Conservation (phyloP, 2,113 vertebrate genomes). For the Erinaceus europaeus region DNA sequence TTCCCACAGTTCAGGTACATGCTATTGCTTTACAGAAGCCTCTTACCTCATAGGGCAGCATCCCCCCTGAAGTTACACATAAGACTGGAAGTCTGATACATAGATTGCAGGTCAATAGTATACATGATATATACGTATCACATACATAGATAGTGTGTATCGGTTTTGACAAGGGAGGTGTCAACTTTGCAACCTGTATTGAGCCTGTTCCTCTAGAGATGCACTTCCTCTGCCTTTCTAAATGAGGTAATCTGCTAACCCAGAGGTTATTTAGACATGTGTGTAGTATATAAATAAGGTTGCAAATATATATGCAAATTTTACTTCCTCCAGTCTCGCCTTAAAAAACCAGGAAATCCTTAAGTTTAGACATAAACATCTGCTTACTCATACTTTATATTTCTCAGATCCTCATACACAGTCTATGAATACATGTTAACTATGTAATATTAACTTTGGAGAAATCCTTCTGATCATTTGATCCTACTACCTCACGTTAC, state of each 20-base stretch:
- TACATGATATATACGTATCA: too few relatives aligned
- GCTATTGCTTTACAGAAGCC: neutral
- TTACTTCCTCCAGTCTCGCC: neutral
- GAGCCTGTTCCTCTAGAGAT: neutral
- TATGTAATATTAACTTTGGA: neutral
- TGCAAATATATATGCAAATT: neutral
- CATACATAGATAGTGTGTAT: neutral
- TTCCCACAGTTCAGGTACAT: neutral
- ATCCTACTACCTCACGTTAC: neutral
- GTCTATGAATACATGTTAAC: neutral
- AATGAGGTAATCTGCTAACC: neutral
- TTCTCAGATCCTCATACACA: neutral
- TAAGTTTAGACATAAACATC: neutral
- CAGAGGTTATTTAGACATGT: neutral
- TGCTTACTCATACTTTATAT: neutral
- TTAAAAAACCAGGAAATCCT: neutral
- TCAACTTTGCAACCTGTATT: neutral
- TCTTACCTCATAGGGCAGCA: neutral
- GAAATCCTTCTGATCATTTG: neutral
- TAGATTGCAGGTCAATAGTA: neutral
- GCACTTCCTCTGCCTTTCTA: neutral
- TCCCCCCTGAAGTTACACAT: neutral
- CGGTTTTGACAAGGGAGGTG: neutral
- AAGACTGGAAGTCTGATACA: neutral
- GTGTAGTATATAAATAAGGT: neutral